phyloP scores from a whole-genome alignment of 2,888 invertebrate genomes.

The Euproctis similis region DNA sequence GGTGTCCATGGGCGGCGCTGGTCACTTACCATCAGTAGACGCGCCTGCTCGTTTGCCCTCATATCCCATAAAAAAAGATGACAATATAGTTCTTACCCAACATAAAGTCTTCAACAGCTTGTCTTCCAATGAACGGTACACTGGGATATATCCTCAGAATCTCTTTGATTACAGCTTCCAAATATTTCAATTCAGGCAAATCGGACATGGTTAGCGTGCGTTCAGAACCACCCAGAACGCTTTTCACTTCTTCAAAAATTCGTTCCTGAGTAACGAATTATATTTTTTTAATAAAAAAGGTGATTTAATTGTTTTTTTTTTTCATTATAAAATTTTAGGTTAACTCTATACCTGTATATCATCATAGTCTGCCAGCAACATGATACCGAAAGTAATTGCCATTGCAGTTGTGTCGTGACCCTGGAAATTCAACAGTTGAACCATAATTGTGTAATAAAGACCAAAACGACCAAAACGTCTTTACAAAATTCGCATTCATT shows the following conservation, averaged over 20 bases:
- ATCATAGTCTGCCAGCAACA: conserved; percentile 55
- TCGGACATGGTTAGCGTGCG: conserved; percentile 70
- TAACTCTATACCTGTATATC: conserved; percentile 35
- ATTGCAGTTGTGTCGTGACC: conserved; percentile 72
- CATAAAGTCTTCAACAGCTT: conserved; percentile 74
- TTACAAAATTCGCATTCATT: too few species aligned
- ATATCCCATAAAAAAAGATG: too few species aligned
- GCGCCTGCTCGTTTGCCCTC: too few species aligned
- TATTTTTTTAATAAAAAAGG: neutral
- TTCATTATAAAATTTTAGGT: neutral
- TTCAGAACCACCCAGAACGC: conserved; percentile 44
- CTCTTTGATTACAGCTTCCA: conserved; percentile 83
- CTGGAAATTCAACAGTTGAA: conserved; percentile 30
- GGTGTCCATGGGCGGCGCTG: too few species aligned
- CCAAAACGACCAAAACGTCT: too few species aligned
- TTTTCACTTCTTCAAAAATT: conserved; percentile 54
- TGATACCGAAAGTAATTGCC: conserved; percentile 52
- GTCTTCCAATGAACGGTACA: conserved; percentile 79
- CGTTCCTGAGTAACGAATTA: conserved; percentile 34
- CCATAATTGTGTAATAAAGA: too few species aligned
- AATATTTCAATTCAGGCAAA: conserved; percentile 78
- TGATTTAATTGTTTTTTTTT: neutral
- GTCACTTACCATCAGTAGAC: too few species aligned
- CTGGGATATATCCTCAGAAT: conserved; percentile 79
- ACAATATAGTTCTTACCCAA: conserved; percentile 75